Percentiles rank a stretch among this genome's conserved stretches.
phyloP scores from a whole-genome alignment of 2,888 invertebrate species.

The Dynastes grantii region DNA sequence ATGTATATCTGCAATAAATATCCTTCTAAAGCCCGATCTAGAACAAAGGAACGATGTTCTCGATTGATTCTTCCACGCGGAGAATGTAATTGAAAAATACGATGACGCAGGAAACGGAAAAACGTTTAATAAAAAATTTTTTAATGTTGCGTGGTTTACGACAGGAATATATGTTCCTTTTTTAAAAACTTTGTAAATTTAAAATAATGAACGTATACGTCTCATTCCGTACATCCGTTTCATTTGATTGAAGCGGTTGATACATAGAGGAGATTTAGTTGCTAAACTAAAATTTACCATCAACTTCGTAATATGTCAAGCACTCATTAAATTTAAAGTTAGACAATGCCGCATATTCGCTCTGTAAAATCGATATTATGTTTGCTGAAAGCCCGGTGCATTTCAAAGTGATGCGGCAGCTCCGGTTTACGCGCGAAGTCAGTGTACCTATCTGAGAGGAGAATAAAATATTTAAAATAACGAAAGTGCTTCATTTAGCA shows the following conservation, averaged over 20 bases:
- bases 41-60: conserved; percentile 1
- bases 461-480: conserved; percentile 39
- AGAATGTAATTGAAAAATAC: conserved; percentile 3
- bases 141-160: conserved; percentile 13
- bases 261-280: conserved; percentile 13
- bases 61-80: conserved; percentile 16
- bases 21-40: not conserved
- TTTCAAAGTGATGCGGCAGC: conserved; percentile 35
- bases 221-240: conserved; percentile 1
- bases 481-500: conserved; percentile 30
- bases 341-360: conserved; percentile 41
- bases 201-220: conserved; percentile 11
- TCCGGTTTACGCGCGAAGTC: conserved; percentile 30
- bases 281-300: conserved; percentile 30
- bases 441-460: conserved; percentile 21
- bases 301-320: conserved; percentile 37
- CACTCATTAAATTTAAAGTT: conserved; percentile 41
- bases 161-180: not conserved
- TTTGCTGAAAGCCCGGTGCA: conserved; percentile 30
- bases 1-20: conserved; percentile 22
- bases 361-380: conserved; percentile 35
- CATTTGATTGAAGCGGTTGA: not conserved
- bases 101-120: not conserved
- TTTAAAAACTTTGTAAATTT: too few species aligned
- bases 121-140: too few species aligned